Evolutionary conservation across 2,797 vertebrate species (phyloP), one percentile per base, ranked within the genome.

Genomic region (Champsocephalus esox): DNA sequence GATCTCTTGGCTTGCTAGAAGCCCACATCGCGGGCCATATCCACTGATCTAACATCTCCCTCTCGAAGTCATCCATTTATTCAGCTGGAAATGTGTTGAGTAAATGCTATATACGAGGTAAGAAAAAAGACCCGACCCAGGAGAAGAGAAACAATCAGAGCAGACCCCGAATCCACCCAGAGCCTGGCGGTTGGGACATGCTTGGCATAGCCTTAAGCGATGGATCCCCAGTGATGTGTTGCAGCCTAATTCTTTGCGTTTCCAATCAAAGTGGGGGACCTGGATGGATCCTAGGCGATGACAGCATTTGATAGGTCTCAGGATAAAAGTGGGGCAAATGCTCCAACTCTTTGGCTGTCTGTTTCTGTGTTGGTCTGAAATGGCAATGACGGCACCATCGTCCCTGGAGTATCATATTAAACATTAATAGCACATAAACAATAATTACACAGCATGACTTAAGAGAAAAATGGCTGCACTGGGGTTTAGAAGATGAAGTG

Each of bases 1-100:
- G 90, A 90, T 91, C 85, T 84, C 73, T 83, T 87, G 85, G 87
- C 83, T 88, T 74, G 80, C 87, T 78, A 75, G 81, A 86, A 91
- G 83, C 88, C 70, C 80, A 70, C 83, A 83, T 82, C 34, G 16
- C 69, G 55, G 79, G 76, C 62, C 73, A 41, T 11, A 61, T 82
- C 72, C 81, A 76, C 77, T 62, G 66, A 83, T 82, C 81, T 62
- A 78, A 77, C 78, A 58, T 82, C 75, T 80, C 75, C 79, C 80
- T 79, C 66, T 77, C n/a, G 65, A 85, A 86, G 81, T 92, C 88
- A 80, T 89, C 57, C 91, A 91, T 92, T 93, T 92, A 83, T 87
- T 87, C 91, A 93, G 92, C 91, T 92, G 91, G 86, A 85, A 82
- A 75, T 74, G 63, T 66, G 80, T 41, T 54, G 79, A 73, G 73